phyloP scores from a whole-genome alignment of 2,797 vertebrate genomes.

The Anolis apletophallus region DNA sequence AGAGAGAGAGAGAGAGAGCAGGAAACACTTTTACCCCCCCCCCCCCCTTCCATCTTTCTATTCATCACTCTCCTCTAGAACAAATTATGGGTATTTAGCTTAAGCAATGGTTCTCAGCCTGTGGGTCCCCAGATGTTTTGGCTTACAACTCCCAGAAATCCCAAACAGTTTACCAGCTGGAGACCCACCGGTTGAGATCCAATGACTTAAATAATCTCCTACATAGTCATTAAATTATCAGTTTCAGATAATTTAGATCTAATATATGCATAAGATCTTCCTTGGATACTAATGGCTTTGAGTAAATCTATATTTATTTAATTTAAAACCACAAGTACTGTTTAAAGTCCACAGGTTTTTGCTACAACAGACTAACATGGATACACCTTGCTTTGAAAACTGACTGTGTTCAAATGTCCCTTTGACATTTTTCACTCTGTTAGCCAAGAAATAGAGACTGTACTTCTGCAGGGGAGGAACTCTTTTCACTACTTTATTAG shows the following conservation, averaged over 20 bases:
- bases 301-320: not conserved
- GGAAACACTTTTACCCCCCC: no score
- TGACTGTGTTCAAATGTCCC: not conserved
- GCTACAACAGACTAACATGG: not conserved
- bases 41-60: no score
- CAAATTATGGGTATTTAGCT: no score
- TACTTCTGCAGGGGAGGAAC: not conserved
- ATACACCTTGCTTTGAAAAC: slow-evolving; percentile 5
- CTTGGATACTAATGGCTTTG: rapidly evolving
- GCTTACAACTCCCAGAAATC: no score
- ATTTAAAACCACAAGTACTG: not conserved
- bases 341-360: not conserved
- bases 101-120: no score
- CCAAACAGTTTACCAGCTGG: no score
- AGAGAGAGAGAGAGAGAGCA: no score
- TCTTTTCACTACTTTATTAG: not conserved
- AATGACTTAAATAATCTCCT: no score
- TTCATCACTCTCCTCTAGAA: no score
- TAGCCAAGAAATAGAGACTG: not conserved
- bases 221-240: not conserved
- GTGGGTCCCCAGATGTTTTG: no score
- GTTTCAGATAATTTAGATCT: not conserved
- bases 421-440: not conserved
- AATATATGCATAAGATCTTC: not conserved
- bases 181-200: no score